Evolutionary conservation across 2,797 vertebrate genomes (phyloP), one percentile per base, ranked within the genome.

Genomic region (Hydrocynus forskahlii): DNA sequence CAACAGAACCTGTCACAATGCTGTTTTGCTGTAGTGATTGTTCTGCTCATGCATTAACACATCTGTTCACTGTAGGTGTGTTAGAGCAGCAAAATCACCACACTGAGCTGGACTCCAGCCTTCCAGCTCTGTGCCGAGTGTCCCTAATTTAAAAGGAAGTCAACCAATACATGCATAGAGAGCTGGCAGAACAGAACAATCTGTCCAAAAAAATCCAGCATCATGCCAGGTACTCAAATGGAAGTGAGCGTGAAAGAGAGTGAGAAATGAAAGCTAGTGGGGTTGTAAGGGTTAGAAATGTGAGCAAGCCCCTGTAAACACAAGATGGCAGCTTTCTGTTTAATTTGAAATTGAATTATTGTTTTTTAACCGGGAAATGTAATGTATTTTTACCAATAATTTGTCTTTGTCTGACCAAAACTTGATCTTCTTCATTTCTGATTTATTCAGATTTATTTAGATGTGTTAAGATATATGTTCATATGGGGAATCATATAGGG

Each of bases 101-200:
- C 40, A n/a, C 38, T 43, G 64, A 40, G 17, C 38, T 67, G 64
- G 64, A 67, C 35, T 40, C 35, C 7, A 17, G 64, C 64, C 64
- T 38, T 43, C 64, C 17, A 43, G 38, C 9, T 7, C 38, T 17
- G 8, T 14, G 17, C 35, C n/a, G 64, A 10, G 64, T 7, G 9
- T 67, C 64, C 38, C 64, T 67, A 14, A 19, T 72, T 62, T 62
- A 62, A 79, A 69, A 55, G 70, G 52, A 72, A 55, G 25, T 72
- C 50, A 55, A 55, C 70, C 70, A 72, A 19, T 55, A 55, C 50
- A 55, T 19, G 16, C 50, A 55, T 25, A n/a, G 48, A 57, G 57
- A 63, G 78, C 69, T 74, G 78, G 70, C 45, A 43, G 45, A 55
- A 48, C 55, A 48, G 66, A 63, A 79, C 23, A 55, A 64, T 64